These are phyloP conservation scores for Callopanchax toddi DNA, from an alignment of 2,113 vertebrate genomes.

Conservation along the genomic window DNA sequence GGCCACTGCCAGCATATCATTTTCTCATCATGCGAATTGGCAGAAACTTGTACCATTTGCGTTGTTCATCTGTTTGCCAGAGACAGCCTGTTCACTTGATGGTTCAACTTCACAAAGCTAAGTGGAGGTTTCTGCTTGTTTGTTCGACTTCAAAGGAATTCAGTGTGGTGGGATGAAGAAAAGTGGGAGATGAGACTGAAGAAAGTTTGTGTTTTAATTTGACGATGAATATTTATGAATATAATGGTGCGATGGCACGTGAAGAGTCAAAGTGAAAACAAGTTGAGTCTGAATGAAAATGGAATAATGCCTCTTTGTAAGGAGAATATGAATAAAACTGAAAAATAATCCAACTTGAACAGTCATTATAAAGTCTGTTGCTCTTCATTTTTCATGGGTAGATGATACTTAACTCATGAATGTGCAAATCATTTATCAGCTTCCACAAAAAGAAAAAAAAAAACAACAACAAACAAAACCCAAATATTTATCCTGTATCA, in stretches of 20 bases:
- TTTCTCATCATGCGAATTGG: slow-evolving; percentile 75
- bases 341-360: slow-evolving; percentile 29
- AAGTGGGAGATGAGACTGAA: slow-evolving; percentile 11
- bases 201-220: slow-evolving; percentile 36
- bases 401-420: slow-evolving; percentile 33
- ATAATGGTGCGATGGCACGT: slow-evolving; percentile 36
- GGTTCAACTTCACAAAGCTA: slow-evolving; percentile 40
- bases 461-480: no score
- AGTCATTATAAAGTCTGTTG: slow-evolving; percentile 19
- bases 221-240: slow-evolving; percentile 47
- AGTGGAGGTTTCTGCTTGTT: slow-evolving; percentile 41
- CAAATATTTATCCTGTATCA: slow-evolving; percentile 23
- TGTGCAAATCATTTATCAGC: slow-evolving; percentile 51
- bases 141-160: slow-evolving; percentile 28
- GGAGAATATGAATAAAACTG: slow-evolving; percentile 7
- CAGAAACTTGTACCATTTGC: slow-evolving; percentile 60
- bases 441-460: slow-evolving; percentile 6
- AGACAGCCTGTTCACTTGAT: slow-evolving; percentile 33
- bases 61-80: slow-evolving; percentile 56
- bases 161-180: slow-evolving; percentile 23
- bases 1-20: slow-evolving; percentile 66
- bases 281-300: slow-evolving; percentile 36
- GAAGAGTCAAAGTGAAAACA: slow-evolving; percentile 28
- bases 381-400: slow-evolving; percentile 15
- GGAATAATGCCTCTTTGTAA: slow-evolving; percentile 25